A percentile compares a stretch with the other conserved stretches of the same genome.
Evolutionary conservation across 2,888 invertebrate species (phyloP).

Genomic region (Eupithecia subumbrata): DNA sequence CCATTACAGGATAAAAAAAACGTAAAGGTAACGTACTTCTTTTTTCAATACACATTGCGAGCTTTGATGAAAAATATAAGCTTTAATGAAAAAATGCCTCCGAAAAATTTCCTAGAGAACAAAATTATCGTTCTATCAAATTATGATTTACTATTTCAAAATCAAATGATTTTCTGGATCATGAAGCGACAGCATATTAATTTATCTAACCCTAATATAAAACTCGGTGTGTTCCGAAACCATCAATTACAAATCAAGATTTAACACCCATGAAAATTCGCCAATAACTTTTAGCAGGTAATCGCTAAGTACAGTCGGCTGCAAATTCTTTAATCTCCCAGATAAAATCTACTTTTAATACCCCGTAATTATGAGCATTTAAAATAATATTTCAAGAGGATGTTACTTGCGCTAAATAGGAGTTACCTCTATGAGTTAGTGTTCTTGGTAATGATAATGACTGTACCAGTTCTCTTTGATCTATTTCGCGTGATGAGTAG

Average conservation of each 20-base stretch:
- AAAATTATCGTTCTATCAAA: not conserved
- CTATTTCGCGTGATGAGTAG: conserved; percentile 12
- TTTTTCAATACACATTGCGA: not conserved
- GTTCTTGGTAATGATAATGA: conserved; percentile 25
- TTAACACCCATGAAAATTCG: conserved; percentile 2
- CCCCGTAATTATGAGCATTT: conserved; percentile 30
- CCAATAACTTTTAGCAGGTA: not conserved
- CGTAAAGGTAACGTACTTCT: not conserved
- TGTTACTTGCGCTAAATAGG: conserved; percentile 39
- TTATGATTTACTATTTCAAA: not conserved
- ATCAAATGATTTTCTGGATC: not conserved
- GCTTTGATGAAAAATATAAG: not conserved
- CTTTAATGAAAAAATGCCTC: not conserved
- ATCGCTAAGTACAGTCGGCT: conserved; percentile 15
- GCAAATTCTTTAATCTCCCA: conserved; percentile 29
- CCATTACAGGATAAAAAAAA: not conserved
- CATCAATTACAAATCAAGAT: not conserved
- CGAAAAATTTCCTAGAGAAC: not conserved
- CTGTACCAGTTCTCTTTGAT: conserved; percentile 19
- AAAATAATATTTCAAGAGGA: conserved; percentile 45
- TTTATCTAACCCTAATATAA: not conserved
- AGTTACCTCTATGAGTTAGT: conserved; percentile 27
- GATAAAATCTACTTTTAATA: conserved; percentile 27
- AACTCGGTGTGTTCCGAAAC: not conserved
- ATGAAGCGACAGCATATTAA: not conserved